These are phyloP conservation scores for Toxostoma redivivum DNA, from an alignment of 2,113 vertebrate species.

Conservation along the genomic window DNA sequence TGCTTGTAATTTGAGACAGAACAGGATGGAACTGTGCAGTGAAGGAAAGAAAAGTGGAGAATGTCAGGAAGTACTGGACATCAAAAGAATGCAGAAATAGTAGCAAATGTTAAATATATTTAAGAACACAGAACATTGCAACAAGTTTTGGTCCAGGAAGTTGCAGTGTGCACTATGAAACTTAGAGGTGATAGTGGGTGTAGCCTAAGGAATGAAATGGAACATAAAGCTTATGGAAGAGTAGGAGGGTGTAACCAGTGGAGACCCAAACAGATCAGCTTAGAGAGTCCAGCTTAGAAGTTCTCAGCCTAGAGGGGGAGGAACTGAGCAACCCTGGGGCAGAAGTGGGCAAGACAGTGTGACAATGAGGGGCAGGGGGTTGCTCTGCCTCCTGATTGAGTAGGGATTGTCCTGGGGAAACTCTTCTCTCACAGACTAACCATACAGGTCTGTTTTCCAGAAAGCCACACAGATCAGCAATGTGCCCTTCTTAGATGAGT, in stretches of 20 bases:
- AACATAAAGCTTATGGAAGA: background rate
- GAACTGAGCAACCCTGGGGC: background rate
- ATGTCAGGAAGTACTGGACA: background rate
- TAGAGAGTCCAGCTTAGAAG: background rate
- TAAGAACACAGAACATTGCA: background rate
- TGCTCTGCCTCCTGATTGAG: background rate
- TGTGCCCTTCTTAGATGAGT: constrained; percentile 82
- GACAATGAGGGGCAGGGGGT: background rate
- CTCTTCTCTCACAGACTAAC: background rate
- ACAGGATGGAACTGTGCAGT: background rate
- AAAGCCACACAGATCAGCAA: constrained; percentile 90
- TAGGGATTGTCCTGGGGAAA: background rate
- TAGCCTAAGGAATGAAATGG: background rate
- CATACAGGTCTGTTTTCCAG: constrained; percentile 54
- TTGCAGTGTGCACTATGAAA: background rate
- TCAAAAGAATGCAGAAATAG: background rate
- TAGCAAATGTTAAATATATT: background rate
- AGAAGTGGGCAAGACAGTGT: background rate
- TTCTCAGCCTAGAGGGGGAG: background rate
- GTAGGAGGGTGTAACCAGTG: background rate
- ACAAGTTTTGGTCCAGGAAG: background rate
- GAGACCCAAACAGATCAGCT: background rate
- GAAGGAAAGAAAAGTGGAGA: background rate
- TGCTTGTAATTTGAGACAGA: background rate
- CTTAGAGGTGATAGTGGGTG: background rate